A percentile compares a stretch with the other conserved stretches of the same genome.
phyloP scores from a whole-genome alignment of 2,888 invertebrate genomes.

The Caenorhabditis sp. region DNA sequence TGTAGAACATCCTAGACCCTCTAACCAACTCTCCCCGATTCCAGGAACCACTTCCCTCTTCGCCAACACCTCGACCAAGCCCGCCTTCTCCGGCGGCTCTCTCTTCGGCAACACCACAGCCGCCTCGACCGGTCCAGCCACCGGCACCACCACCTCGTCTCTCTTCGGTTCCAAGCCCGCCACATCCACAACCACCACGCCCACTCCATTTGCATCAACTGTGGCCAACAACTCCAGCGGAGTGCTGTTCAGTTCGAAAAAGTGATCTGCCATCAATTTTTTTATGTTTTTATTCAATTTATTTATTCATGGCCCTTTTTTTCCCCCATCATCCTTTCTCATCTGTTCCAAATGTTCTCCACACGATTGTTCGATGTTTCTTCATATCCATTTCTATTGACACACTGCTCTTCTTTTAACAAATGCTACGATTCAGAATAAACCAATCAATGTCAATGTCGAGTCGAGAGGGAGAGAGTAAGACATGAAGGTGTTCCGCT shows the following conservation, averaged over 20 bases:
- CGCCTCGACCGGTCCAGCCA: slow-evolving; percentile 11
- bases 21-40: no score
- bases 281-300: neutral
- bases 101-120: slow-evolving; percentile 57
- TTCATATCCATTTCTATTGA: no score
- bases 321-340: neutral
- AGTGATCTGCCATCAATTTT: slow-evolving; percentile 49
- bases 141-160: slow-evolving; percentile 54
- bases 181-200: slow-evolving; percentile 6
- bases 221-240: slow-evolving; percentile 70
- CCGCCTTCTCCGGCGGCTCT: slow-evolving; percentile 64
- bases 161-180: slow-evolving; percentile 50
- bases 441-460: no score
- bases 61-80: slow-evolving; percentile 50
- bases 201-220: slow-evolving; percentile 65
- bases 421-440: no score
- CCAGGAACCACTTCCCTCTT: slow-evolving; percentile 51
- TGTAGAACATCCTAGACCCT: no score
- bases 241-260: slow-evolving; percentile 69
- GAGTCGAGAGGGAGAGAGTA: no score
- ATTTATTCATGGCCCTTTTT: neutral
- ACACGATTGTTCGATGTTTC: no score
- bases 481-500: no score
- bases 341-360: no score
- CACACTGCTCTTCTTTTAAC: no score